A percentile compares a stretch with the other conserved stretches of the same genome.
These are phyloP conservation scores for Podiceps cristatus DNA, from an alignment of 2,113 vertebrate genomes.

Conservation along the genomic window DNA sequence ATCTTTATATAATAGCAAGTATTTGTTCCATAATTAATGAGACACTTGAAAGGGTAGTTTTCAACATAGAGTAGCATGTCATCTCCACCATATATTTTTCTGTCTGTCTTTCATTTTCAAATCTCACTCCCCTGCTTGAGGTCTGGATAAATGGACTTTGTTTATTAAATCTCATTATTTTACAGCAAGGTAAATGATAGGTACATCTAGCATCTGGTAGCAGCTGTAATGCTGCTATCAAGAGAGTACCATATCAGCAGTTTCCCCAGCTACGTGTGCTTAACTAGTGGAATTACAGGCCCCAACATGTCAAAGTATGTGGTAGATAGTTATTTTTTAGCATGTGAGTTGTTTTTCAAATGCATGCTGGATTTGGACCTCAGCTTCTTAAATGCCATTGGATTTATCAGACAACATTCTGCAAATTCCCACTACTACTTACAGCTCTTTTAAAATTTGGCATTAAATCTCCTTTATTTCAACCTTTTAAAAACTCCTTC, in stretches of 20 bases:
- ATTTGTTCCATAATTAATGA: neutral
- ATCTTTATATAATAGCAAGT: neutral
- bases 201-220: neutral
- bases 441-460: neutral
- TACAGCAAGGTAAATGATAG: slow-evolving; percentile 13
- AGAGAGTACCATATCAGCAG: neutral
- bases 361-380: neutral
- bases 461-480: slow-evolving; percentile 3
- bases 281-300: slow-evolving; percentile 20
- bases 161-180: slow-evolving; percentile 21
- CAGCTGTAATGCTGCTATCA: neutral
- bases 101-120: neutral
- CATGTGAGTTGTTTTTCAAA: slow-evolving; percentile 6
- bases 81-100: neutral
- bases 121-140: neutral
- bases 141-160: neutral
- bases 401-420: slow-evolving; percentile 4
- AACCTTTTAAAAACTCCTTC: neutral
- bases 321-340: neutral
- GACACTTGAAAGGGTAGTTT: neutral
- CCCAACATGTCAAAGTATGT: neutral
- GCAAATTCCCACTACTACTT: neutral
- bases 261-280: neutral
- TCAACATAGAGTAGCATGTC: neutral
- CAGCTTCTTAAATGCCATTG: slow-evolving; percentile 8